Conservation (phyloP, 1,140 invertebrate species). For the Mya arenaria region DNA sequence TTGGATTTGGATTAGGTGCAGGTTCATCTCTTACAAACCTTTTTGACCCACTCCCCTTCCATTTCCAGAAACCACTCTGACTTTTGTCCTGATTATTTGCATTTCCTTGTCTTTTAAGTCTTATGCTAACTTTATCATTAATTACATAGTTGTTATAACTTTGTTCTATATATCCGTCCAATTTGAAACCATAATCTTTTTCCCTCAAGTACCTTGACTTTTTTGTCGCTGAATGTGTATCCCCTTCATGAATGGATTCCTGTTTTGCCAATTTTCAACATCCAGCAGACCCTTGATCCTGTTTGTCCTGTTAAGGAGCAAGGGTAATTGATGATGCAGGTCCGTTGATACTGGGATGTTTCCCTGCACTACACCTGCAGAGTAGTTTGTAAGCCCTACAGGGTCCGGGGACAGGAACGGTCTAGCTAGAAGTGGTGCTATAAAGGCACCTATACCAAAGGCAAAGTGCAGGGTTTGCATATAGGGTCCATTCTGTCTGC, state of each 20-base stretch:
- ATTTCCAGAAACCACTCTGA: slow-evolving; percentile 3
- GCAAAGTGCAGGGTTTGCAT: slow-evolving; percentile 84
- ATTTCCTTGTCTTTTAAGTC: not conserved
- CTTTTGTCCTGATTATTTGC: not conserved
- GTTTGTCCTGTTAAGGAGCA: slow-evolving; percentile 9
- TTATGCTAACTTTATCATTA: not conserved
- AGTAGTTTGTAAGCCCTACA: not conserved
- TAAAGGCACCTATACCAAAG: slow-evolving; percentile 83
- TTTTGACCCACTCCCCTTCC: not conserved
- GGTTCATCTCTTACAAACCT: not conserved
- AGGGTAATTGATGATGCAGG: not conserved
- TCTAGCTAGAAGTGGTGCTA: slow-evolving; percentile 82
- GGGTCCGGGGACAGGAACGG: slow-evolving; percentile 77
- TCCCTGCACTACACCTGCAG: slow-evolving; percentile 39
- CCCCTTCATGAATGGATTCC: not conserved
- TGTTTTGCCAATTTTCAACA: not conserved
- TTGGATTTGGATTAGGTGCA: not conserved
- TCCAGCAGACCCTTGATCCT: slow-evolving; percentile 14
- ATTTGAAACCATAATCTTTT: too few species aligned
- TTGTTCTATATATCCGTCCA: too few species aligned
- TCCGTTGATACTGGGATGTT: slow-evolving; percentile 49
- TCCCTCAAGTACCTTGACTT: not conserved
- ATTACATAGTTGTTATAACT: too few species aligned
- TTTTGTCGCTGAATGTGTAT: not conserved
- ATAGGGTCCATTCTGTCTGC: slow-evolving; percentile 82